Evolutionary conservation across 2,888 invertebrate genomes (phyloP).

Genomic region (Amaurobius ferox): DNA sequence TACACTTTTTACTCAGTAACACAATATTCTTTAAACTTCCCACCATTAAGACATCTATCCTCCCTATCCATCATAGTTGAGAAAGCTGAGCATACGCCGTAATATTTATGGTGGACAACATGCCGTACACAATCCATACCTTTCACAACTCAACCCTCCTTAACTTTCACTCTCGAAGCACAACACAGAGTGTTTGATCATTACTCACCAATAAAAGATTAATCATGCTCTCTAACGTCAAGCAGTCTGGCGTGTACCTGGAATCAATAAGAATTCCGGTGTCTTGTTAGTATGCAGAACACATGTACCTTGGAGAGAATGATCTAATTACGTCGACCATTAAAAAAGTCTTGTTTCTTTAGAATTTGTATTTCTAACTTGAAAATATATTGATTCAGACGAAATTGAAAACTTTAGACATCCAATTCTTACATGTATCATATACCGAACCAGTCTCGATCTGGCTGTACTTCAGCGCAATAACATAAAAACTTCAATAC

Average conservation of each 20-base stretch:
- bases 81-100: neutral
- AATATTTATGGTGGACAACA: slow-evolving; percentile 1
- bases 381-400: too few relatives aligned
- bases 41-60: neutral
- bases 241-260: neutral
- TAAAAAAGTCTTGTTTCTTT: neutral
- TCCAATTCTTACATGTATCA: too few relatives aligned
- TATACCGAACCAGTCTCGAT: too few relatives aligned
- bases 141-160: neutral
- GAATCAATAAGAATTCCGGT: neutral
- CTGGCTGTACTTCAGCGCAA: too few relatives aligned
- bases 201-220: neutral
- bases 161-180: neutral
- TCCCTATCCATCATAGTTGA: neutral
- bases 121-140: neutral
- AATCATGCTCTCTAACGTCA: neutral
- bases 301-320: neutral
- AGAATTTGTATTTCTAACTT: too few relatives aligned
- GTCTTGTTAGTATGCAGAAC: neutral
- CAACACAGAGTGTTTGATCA: neutral
- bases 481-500: too few relatives aligned
- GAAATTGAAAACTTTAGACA: too few relatives aligned
- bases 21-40: neutral
- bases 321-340: neutral
- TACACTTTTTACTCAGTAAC: too few relatives aligned